Evolutionary conservation across 2,797 vertebrate genomes (phyloP), one percentile per base, ranked within the genome.

Genomic region (Micrastur ruficollis): DNA sequence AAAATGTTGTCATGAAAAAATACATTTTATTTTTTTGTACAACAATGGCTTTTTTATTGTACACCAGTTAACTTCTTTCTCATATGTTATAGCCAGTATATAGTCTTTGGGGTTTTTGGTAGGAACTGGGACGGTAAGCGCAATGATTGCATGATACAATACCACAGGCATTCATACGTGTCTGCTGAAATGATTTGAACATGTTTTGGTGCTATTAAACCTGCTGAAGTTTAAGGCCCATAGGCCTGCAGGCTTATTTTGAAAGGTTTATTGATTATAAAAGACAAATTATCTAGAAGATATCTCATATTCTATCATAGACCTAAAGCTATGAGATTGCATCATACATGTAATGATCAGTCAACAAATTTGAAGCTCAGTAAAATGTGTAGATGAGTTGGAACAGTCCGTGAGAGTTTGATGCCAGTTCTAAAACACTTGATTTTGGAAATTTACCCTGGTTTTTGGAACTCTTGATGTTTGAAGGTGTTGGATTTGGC

Each of bases 401-500:
- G 61, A 90, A 73, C 81, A 79, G 14, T 53, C 70, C 5, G 2
- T 61, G 7, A 20, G 58, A 21, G 12, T 49, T 97, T 85, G 65
- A 86, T 80, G 32, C 44, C 12, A 79, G 5, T 68, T 92, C 6
- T 81, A 65, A 94, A 91, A 22, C 1, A 8, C 32, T 49, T 65
- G 18, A 55, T 76, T 85, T 89, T 81, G 44, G 68, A 90, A 86
- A 66, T 36, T 68, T 93, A 18, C 53, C 73, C 38, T 40, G 50
- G 5, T 6, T 36, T 92, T 80, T 95, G 90, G 53, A 91, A 85
- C 50, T 95, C 34, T 11, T 80, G 47, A 38, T 85, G 46, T 58
- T 19, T 90, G 70, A 94, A 81, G 20, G 72, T 94, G 91, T 61
- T 89, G 14, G 47, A 53, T 88, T 96, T 98, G 80, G 61, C 36